A percentile compares a stretch with the other conserved stretches of the same genome.
Conservation (phyloP, 2,888 invertebrate genomes). For the Cecidostiba fungosa region DNA sequence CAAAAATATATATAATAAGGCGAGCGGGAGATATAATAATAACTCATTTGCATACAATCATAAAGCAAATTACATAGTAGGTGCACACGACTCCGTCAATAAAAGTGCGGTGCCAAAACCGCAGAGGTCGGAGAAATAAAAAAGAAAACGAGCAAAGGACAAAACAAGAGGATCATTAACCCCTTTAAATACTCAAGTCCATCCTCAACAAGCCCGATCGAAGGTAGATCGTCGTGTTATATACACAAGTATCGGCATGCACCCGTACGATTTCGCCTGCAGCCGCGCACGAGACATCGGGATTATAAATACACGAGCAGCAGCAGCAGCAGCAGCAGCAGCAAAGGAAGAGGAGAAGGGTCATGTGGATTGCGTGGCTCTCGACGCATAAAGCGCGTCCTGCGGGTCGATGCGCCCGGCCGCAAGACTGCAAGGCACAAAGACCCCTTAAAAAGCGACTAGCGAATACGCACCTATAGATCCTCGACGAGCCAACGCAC, state of each 20-base stretch:
- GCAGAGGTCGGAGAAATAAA: too few species aligned
- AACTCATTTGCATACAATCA: background rate
- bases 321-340: background rate
- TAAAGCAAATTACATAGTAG: background rate
- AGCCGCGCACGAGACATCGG: background rate
- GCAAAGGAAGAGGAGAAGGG: background rate
- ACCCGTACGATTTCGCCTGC: background rate
- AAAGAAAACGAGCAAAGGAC: too few species aligned
- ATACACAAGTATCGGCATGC: background rate
- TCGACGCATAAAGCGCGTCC: slow-evolving; percentile 1
- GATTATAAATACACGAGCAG: background rate
- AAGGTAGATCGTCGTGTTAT: too few species aligned
- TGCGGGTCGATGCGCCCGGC: slow-evolving; percentile 42
- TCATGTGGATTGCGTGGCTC: slow-evolving; percentile 37
- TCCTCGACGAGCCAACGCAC: slow-evolving; percentile 30
- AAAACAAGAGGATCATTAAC: background rate
- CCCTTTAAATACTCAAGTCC: background rate
- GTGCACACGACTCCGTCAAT: too few species aligned
- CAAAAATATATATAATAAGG: too few species aligned
- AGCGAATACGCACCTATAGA: background rate
- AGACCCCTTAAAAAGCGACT: slow-evolving; percentile 35
- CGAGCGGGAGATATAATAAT: too few species aligned
- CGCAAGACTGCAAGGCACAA: slow-evolving; percentile 11
- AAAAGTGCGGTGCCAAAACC: too few species aligned
- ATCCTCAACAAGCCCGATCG: too few species aligned